phyloP scores from a whole-genome alignment of 2,797 vertebrate species.

The Rhinella marina region DNA sequence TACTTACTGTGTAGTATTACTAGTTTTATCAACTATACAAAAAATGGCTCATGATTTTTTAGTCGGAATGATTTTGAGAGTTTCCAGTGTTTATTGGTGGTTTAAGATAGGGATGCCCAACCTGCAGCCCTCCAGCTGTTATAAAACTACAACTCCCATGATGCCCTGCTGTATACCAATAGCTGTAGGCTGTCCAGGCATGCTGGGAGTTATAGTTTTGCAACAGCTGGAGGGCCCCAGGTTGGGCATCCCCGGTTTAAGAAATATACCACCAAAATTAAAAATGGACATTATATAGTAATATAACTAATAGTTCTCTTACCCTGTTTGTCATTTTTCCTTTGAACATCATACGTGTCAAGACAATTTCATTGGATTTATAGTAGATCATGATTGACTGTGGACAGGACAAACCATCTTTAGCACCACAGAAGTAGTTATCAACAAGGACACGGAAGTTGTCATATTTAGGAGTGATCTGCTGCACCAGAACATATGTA shows the following conservation, averaged over 20 bases:
- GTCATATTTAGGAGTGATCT: constrained; percentile 73
- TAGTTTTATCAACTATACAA: neutral
- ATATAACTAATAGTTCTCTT: constrained; percentile 31
- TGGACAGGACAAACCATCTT: constrained; percentile 74
- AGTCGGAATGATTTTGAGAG: neutral
- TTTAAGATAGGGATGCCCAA: too few species aligned
- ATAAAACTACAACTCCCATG: too few species aligned
- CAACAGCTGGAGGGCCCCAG: too few species aligned
- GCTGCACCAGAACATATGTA: constrained; percentile 78
- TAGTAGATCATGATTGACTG: constrained; percentile 76
- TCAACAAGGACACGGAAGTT: constrained; percentile 76
- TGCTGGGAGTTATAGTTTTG: too few species aligned
- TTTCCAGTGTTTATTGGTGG: neutral
- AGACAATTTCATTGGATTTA: constrained; percentile 67
- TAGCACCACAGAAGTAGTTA: constrained; percentile 72
- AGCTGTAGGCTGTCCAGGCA: too few species aligned
- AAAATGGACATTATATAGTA: neutral
- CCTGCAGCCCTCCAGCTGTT: too few species aligned
- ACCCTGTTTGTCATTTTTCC: constrained; percentile 74
- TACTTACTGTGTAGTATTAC: too few species aligned
- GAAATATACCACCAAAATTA: too few species aligned
- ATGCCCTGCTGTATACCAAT: too few species aligned
- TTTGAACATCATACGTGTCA: constrained; percentile 67
- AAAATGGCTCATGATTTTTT: neutral
- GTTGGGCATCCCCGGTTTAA: too few species aligned